Evolutionary conservation across 2,797 vertebrate species (phyloP).

Genomic region (Sorex maritimensis): DNA sequence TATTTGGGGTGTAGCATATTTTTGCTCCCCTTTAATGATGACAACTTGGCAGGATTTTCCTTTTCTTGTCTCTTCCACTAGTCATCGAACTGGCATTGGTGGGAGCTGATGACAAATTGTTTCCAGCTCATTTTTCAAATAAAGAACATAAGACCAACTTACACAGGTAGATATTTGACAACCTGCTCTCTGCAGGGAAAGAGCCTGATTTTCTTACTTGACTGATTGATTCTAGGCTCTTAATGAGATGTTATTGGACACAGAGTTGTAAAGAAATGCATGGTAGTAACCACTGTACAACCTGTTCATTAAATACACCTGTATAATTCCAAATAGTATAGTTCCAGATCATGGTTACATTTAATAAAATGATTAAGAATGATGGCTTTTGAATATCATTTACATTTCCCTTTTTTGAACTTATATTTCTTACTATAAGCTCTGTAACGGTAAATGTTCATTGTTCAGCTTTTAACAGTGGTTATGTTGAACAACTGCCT

Average conservation of each 20-base stretch:
- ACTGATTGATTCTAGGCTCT: background rate
- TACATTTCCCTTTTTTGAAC: background rate
- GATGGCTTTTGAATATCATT: background rate
- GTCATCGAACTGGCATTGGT: constrained; percentile 3
- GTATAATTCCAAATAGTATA: no score
- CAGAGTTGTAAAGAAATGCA: background rate
- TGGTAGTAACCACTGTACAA: background rate
- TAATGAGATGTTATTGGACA: background rate
- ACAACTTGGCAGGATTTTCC: background rate
- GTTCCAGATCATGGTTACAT: background rate
- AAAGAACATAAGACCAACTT: background rate
- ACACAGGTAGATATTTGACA: background rate
- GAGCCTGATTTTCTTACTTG: background rate
- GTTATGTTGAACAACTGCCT: background rate
- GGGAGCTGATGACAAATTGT: background rate
- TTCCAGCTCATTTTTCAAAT: constrained; percentile 9
- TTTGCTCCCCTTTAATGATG: no score
- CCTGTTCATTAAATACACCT: background rate
- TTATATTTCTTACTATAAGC: background rate
- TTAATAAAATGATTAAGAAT: background rate
- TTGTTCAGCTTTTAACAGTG: constrained; percentile 24
- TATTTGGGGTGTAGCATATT: no score
- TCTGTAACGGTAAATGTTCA: background rate
- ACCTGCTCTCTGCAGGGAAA: background rate
- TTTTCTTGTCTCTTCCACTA: background rate